Evolutionary conservation across 2,113 vertebrate species (phyloP), one percentile per base, ranked within the genome.

Genomic region (Melanostigma gelatinosum): DNA sequence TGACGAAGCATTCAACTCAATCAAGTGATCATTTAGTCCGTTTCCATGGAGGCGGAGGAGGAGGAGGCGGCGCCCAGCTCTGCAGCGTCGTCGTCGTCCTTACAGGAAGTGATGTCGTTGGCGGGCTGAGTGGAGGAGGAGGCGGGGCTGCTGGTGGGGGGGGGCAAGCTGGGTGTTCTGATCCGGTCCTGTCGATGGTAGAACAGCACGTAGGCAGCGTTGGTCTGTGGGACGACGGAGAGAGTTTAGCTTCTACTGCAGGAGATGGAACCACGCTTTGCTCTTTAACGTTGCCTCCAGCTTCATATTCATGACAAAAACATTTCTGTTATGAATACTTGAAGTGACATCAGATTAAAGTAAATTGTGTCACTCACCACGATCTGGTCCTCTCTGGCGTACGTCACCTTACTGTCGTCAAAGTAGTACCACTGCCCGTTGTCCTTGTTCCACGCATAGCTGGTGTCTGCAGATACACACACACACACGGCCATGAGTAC

Each of bases 381-480:
- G 38, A 97, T 96, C 88, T 97, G 95, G 60, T 95, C 94, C 88
- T 97, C 95, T 1, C 82, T 88, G 72, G 96, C 96, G 58, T 92
- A 94, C 0, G 96, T 96, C 83, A 97, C 96, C 11, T 95, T 97
- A 88, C 91, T 97, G 91, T 97, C 96, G 15, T 97, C 96, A 42
- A 96, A 97, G 89, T 97, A 96, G 89, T 96, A 96, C 96, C 96
- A 97, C 77, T 95, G 95, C n/a, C 93, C 95, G 0, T 94, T 96
- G 72, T 97, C 96, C 89, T 97, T 97, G 93, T 97, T 96, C 73
- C 85, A 85, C 27, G 96, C 96, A 61, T 96, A 97, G 61, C 95
- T 96, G 29, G 96, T 97, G 91, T 97, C 96, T 97, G 83, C 12
- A 79, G 8, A 42, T 11, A 42, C 40, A 42, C 44, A 46, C 44